A percentile compares a stretch with the other conserved stretches of the same genome.
Conservation (phyloP, 2,113 vertebrate species). For the Ibidorhyncha struthersii region DNA sequence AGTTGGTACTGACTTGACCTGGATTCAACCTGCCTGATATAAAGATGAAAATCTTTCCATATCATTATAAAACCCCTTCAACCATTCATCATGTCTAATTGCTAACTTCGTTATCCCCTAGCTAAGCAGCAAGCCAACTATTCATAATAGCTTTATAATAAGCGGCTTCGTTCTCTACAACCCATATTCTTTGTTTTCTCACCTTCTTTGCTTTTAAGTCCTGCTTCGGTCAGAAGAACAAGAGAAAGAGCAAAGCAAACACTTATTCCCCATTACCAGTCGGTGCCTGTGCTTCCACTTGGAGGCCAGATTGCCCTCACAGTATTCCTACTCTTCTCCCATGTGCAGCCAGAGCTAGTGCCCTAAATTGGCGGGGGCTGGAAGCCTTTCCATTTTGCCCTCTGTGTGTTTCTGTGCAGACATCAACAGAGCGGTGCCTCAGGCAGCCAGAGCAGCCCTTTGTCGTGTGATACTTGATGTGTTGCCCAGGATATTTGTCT, state of each 20-base stretch:
- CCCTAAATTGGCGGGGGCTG: not conserved
- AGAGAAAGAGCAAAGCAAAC: not conserved
- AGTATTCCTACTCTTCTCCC: not conserved
- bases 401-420: not conserved
- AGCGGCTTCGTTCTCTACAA: not conserved
- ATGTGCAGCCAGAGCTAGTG: not conserved
- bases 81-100: constrained; percentile 46
- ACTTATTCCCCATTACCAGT: not conserved
- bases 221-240: not conserved
- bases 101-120: constrained; percentile 15
- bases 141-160: constrained; percentile 46
- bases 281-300: not conserved
- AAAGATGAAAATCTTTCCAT: constrained; percentile 46
- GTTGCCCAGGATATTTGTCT: not conserved
- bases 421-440: not conserved
- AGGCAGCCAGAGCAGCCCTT: not conserved
- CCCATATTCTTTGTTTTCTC: constrained; percentile 20
- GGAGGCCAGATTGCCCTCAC: not conserved
- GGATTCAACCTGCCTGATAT: constrained; percentile 31
- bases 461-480: not conserved
- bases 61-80: constrained; percentile 34
- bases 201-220: not conserved
- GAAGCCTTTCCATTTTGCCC: not conserved
- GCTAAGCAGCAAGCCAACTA: not conserved
- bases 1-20: constrained; percentile 33